phyloP scores from a whole-genome alignment of 2,888 invertebrate genomes.

The Parnassius glacialis region DNA sequence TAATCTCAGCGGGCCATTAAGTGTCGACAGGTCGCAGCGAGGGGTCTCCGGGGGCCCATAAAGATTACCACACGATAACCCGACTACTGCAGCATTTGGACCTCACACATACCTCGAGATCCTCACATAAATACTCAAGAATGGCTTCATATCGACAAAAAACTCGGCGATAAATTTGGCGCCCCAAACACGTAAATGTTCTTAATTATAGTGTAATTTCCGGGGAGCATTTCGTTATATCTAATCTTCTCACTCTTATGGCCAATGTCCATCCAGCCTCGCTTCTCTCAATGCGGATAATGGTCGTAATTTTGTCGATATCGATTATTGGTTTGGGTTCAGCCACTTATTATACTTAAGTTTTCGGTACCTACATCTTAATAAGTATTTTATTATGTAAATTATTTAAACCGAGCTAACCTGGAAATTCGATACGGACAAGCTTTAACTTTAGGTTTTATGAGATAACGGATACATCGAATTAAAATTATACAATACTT shows the following conservation, averaged over 20 bases:
- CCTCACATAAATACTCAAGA: constrained; percentile 73
- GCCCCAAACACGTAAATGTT: constrained; percentile 77
- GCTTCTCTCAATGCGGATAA: constrained; percentile 42
- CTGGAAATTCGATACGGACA: constrained; percentile 34
- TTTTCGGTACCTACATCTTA: constrained; percentile 38
- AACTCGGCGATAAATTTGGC: constrained; percentile 80
- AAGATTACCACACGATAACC: constrained; percentile 78
- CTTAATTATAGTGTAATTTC: constrained; percentile 79
- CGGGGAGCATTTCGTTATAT: constrained; percentile 63
- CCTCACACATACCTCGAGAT: constrained; percentile 70
- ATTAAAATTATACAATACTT: no score
- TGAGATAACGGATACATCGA: constrained; percentile 18
- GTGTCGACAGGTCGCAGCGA: constrained; percentile 75
- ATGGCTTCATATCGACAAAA: constrained; percentile 78
- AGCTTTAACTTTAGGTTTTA: constrained; percentile 31
- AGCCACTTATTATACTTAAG: constrained; percentile 43
- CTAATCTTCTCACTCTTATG: constrained; percentile 71
- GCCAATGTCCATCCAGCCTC: constrained; percentile 52
- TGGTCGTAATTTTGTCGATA: constrained; percentile 53
- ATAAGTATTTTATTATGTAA: constrained; percentile 41
- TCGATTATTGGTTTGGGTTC: constrained; percentile 52
- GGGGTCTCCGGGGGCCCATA: constrained; percentile 71
- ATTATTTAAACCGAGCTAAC: constrained; percentile 35
- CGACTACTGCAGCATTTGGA: constrained; percentile 71
- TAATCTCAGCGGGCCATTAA: constrained; percentile 75